Evolutionary conservation across 2,888 invertebrate genomes (phyloP).

Genomic region (Elegia similella): DNA sequence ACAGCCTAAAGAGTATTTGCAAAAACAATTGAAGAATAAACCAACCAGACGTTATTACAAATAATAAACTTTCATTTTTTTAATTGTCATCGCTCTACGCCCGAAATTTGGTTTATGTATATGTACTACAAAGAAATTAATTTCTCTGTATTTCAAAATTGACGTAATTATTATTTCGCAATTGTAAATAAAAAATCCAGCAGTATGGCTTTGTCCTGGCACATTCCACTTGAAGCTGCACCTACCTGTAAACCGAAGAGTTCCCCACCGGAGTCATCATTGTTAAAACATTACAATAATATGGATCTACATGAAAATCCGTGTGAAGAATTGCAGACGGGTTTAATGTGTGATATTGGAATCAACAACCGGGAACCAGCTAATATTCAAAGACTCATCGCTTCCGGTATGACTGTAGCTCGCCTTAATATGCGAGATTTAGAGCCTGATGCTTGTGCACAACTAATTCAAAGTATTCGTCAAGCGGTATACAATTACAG

Average conservation of each 20-base stretch:
- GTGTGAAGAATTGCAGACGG: conserved; percentile 69
- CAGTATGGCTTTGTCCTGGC: conserved; percentile 68
- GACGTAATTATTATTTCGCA: neutral
- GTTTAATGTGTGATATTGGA: conserved; percentile 72
- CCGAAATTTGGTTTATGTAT: no score
- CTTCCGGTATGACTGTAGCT: conserved; percentile 72
- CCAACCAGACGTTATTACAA: no score
- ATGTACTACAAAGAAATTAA: no score
- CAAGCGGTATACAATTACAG: conserved; percentile 75
- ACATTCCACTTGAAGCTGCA: conserved; percentile 62
- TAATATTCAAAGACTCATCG: conserved; percentile 67
- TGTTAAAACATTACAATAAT: conserved; percentile 62
- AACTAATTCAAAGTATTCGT: conserved; percentile 68
- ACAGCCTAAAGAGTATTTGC: no score
- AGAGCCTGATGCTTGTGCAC: conserved; percentile 65
- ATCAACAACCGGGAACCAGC: conserved; percentile 58
- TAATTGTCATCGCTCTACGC: no score
- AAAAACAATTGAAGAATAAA: no score
- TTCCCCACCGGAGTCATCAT: conserved; percentile 40
- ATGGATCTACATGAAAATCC: conserved; percentile 58
- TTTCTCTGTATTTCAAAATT: no score
- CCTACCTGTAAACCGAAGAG: conserved; percentile 39
- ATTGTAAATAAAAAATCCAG: neutral
- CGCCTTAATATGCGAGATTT: conserved; percentile 66
- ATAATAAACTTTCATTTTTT: no score